Evolutionary conservation across 2,797 vertebrate genomes (phyloP).

Genomic region (Lagodon rhomboides): DNA sequence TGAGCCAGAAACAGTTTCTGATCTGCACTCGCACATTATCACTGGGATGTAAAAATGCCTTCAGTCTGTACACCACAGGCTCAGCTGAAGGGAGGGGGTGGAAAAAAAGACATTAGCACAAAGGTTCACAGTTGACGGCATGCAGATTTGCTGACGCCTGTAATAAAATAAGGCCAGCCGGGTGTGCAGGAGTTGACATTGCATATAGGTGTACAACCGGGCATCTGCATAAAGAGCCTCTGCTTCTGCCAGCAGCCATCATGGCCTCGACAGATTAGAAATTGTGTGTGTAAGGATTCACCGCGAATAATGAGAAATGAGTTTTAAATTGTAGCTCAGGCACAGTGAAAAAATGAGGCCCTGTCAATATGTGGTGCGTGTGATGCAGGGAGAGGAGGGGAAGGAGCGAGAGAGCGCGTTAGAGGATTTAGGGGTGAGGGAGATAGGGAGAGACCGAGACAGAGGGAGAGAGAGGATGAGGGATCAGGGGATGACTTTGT

Average conservation of each 20-base stretch:
- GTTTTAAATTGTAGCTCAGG: slow-evolving; percentile 87
- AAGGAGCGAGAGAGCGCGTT: slow-evolving; percentile 46
- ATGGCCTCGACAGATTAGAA: slow-evolving; percentile 81
- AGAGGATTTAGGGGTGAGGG: slow-evolving; percentile 77
- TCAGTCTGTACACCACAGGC: slow-evolving; percentile 54
- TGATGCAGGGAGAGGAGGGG: slow-evolving; percentile 58
- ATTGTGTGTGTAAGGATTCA: slow-evolving; percentile 84
- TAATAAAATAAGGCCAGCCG: slow-evolving; percentile 81
- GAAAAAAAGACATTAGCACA: slow-evolving; percentile 73
- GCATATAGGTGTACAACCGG: slow-evolving; percentile 77
- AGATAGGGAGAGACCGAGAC: slow-evolving; percentile 59
- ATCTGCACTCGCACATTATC: slow-evolving; percentile 74
- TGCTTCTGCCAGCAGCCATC: slow-evolving; percentile 76
- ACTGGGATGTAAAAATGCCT: slow-evolving; percentile 72
- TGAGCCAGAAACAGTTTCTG: slow-evolving; percentile 64
- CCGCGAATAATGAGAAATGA: slow-evolving; percentile 86
- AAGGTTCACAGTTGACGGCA: slow-evolving; percentile 78
- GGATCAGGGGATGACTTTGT: slow-evolving; percentile 87
- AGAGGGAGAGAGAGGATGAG: slow-evolving; percentile 70
- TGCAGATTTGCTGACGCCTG: slow-evolving; percentile 81
- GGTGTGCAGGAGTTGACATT: slow-evolving; percentile 82
- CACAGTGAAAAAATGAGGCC: slow-evolving; percentile 74
- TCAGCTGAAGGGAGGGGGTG: slow-evolving; percentile 47
- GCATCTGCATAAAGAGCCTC: slow-evolving; percentile 77
- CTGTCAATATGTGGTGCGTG: slow-evolving; percentile 80